Percentiles rank a stretch among this genome's conserved stretches.
Conservation (phyloP, 2,113 vertebrate genomes). For the Pyxicephalus adspersus region DNA sequence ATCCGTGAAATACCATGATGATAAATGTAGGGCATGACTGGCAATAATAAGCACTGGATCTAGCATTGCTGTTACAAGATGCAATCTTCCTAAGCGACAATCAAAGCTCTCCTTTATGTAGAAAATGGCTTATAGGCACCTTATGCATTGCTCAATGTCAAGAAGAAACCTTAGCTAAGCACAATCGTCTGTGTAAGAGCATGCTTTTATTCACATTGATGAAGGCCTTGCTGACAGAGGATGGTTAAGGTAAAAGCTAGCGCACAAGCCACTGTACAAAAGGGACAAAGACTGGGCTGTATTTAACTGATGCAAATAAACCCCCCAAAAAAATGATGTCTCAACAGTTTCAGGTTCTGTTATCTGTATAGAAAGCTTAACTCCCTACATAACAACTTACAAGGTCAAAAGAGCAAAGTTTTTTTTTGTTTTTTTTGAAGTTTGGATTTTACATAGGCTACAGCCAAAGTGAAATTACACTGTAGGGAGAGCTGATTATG, state of each 20-base stretch:
- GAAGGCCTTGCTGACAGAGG: conserved; percentile 5
- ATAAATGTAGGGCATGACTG: not conserved
- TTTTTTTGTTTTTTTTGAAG: no score
- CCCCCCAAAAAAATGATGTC: not conserved
- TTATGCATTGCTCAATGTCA: conserved; percentile 16
- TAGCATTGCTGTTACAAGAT: not conserved
- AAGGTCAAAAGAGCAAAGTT: not conserved
- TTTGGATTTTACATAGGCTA: no score
- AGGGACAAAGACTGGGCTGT: conserved; percentile 13
- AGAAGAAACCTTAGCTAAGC: conserved; percentile 32
- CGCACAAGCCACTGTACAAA: conserved; percentile 1
- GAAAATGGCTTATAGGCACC: conserved; percentile 8
- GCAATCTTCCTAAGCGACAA: conserved; percentile 3
- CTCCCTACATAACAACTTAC: not conserved
- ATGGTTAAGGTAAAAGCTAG: conserved; percentile 32
- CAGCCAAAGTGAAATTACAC: no score
- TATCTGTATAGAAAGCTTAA: not conserved
- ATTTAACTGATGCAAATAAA: conserved; percentile 28
- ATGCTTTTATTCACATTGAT: conserved; percentile 9
- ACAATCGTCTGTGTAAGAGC: conserved; percentile 15
- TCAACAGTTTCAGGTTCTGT: not conserved
- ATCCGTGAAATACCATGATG: not conserved
- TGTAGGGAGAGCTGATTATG: no score
- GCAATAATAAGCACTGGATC: not conserved
- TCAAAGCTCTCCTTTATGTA: conserved; percentile 3